Evolutionary conservation across 2,113 vertebrate genomes (phyloP).

Genomic region (Dasyurus viverrinus): DNA sequence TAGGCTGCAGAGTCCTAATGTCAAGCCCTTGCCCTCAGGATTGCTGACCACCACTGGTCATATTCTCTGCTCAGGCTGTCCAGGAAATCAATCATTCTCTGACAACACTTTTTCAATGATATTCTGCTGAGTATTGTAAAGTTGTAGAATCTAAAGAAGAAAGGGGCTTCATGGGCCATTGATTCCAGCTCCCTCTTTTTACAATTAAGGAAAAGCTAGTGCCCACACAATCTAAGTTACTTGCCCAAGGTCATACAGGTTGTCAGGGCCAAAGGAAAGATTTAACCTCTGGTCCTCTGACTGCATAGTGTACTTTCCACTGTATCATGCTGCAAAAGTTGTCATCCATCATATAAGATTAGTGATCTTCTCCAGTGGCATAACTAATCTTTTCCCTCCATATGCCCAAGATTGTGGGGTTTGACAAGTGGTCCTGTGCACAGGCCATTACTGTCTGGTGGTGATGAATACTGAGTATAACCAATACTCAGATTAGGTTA

Average conservation of each 20-base stretch:
- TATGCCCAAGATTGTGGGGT: background rate
- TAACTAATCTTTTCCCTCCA: background rate
- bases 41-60: background rate
- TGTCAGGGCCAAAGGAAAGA: background rate
- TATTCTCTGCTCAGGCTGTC: background rate
- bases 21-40: background rate
- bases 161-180: background rate
- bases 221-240: background rate
- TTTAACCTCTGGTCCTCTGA: background rate
- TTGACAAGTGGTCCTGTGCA: background rate
- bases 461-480: background rate
- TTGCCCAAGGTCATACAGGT: background rate
- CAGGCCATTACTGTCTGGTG: background rate
- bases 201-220: background rate
- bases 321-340: background rate
- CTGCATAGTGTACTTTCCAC: background rate
- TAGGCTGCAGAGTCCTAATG: background rate
- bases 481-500: background rate
- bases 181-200: background rate
- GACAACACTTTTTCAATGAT: background rate
- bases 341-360: background rate
- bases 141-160: background rate
- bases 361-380: background rate
- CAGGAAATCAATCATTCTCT: background rate
- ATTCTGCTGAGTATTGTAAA: background rate